Evolutionary conservation across 2,888 invertebrate species (phyloP), one percentile per base, ranked within the genome.

Genomic region (Parnassius mnemosyne): DNA sequence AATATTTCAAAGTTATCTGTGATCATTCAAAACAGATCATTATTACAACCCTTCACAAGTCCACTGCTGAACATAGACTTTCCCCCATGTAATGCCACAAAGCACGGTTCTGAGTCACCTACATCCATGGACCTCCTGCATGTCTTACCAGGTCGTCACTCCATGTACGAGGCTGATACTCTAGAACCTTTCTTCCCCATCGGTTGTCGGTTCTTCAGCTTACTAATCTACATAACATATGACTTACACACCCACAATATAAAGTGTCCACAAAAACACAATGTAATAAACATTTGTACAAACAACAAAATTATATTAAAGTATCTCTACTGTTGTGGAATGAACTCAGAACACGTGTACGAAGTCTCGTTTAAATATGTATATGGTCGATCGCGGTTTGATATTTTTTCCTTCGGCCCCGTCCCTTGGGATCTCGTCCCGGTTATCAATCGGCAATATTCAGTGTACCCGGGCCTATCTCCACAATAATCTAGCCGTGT

Each of bases 381-480:
- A 87, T 84, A 87, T 84, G 75, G 69, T 2, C 11, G 73, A 69
- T 68, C 66, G 66, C 69, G 74, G 75, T 76, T 76, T 79, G 75
- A 79, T 81, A 81, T 78, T 80, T 82, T 78, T 78, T 75, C 71
- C 60, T 64, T 72, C 58, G 73, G 66, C 79, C 86, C 1, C 50
- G 0, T 53, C 81, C 82, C 2, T 11, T 85, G 84, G 88, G 79
- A 56, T 78, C 78, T 80, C 82, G 81, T 81, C 69, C 69, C 76
- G 74, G 70, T 81, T 85, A 87, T 88, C 89, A 88, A 88, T 88
- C 86, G 87, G 77, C 75, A 72, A 78, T 85, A 85, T 83, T 79
- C 74, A 77, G 72, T 74, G 71, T 71, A 64, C 66, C 66, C 72
- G 71, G 70, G 75, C 66, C 72, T 71, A 70, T 75, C 74, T 78